These are phyloP conservation scores for Ceratina calcarata DNA, from an alignment of 1,140 invertebrate genomes.

Conservation along the genomic window DNA sequence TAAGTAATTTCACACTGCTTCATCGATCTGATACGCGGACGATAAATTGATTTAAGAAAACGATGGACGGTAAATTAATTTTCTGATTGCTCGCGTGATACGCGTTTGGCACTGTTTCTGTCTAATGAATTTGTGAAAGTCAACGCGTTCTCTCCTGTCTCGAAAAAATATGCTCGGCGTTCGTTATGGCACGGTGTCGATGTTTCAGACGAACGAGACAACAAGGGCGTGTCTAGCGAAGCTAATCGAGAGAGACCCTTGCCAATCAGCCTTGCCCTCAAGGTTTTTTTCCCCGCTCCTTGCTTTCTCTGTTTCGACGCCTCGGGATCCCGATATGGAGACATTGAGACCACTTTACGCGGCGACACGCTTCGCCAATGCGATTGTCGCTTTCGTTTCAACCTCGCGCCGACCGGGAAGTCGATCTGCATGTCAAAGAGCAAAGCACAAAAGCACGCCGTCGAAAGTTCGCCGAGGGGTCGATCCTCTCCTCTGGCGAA, in stretches of 20 bases:
- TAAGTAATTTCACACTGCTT: no score
- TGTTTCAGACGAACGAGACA: constrained; percentile 6
- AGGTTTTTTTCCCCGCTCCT: constrained; percentile 38
- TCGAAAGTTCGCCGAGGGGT: constrained; percentile 1
- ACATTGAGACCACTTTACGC: background rate
- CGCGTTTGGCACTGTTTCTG: background rate
- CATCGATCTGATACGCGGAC: no score
- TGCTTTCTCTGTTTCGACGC: constrained; percentile 28
- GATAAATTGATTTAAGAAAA: no score
- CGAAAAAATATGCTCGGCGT: constrained; percentile 2
- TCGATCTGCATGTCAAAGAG: constrained; percentile 43
- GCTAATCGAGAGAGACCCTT: constrained; percentile 64
- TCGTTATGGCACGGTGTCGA: background rate
- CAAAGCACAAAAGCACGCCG: background rate
- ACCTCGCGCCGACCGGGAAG: background rate
- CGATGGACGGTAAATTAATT: no score
- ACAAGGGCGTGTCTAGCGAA: constrained; percentile 50
- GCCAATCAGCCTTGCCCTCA: constrained; percentile 62
- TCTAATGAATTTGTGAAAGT: no score
- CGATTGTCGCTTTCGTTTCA: constrained; percentile 19
- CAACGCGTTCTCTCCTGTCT: background rate
- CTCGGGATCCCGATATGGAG: background rate
- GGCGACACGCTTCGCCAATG: constrained; percentile 4
- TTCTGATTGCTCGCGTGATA: no score
- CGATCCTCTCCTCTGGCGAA: background rate